Conservation (phyloP, 2,113 vertebrate genomes). For the Dermatemys mawii region DNA sequence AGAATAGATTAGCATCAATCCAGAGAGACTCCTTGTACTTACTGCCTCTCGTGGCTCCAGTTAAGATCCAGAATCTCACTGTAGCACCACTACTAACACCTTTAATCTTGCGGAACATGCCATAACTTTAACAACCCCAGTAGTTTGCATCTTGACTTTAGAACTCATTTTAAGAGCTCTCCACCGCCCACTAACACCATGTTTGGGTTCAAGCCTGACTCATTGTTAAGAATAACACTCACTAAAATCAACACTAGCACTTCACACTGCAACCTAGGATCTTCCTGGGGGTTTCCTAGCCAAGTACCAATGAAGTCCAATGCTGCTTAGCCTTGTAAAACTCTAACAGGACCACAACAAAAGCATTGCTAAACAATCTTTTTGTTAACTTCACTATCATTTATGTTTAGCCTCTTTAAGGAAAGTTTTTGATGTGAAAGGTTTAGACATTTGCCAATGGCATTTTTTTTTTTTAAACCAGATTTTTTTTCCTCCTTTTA, state of each 20-base stretch:
- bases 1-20: background rate
- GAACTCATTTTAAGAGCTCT: background rate
- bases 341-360: background rate
- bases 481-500: background rate
- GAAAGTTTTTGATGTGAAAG: slow-evolving; percentile 14
- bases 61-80: too few relatives aligned
- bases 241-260: accelerated
- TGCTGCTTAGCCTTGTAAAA: background rate
- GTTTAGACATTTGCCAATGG: background rate
- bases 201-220: background rate
- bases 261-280: background rate
- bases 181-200: background rate
- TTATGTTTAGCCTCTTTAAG: slow-evolving; percentile 16
- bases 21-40: accelerated
- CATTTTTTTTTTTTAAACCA: background rate
- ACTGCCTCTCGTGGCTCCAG: too few relatives aligned
- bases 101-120: background rate
- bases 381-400: background rate
- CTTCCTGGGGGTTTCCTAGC: background rate
- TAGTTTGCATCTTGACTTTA: accelerated
- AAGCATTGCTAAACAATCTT: background rate
- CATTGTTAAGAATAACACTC: background rate
- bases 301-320: background rate
- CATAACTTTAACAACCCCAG: background rate
- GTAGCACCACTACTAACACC: background rate